Evolutionary conservation across 2,888 invertebrate species (phyloP).

Genomic region (Chaitophorus viminalis): DNA sequence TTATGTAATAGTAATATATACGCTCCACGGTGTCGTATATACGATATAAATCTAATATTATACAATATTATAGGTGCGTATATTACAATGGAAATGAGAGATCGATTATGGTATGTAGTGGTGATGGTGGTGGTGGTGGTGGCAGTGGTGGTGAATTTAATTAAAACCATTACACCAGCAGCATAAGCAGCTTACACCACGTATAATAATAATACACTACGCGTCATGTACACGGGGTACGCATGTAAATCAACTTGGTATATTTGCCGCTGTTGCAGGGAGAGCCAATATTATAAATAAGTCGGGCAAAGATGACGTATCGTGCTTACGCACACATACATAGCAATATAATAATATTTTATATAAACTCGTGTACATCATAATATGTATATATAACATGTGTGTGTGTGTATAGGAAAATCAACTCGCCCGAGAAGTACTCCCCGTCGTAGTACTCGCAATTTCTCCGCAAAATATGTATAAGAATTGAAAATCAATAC

Average conservation of each 20-base stretch:
- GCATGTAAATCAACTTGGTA: not conserved
- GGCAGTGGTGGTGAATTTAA: constrained; percentile 33
- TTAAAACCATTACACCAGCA: constrained; percentile 31
- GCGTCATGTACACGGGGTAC: not conserved
- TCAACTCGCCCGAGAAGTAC: no score
- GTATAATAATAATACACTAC: not conserved
- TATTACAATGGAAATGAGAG: constrained; percentile 11
- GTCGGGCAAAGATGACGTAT: not conserved
- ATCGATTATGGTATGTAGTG: not conserved
- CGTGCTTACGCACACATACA: not conserved
- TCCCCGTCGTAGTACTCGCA: no score
- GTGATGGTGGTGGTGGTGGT: no score
- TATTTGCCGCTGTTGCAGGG: not conserved
- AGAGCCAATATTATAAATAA: not conserved
- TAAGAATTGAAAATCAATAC: not conserved
- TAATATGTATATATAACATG: no score
- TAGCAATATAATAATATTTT: not conserved
- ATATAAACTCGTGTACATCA: no score
- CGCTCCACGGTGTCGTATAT: no score
- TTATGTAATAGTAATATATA: no score
- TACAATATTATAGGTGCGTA: not conserved
- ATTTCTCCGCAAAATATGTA: not conserved
- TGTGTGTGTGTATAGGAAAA: no score
- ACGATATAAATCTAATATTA: no score
- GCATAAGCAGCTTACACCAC: constrained; percentile 31